Conservation (phyloP, 1,140 invertebrate species). For the Drosophila elegans region DNA sequence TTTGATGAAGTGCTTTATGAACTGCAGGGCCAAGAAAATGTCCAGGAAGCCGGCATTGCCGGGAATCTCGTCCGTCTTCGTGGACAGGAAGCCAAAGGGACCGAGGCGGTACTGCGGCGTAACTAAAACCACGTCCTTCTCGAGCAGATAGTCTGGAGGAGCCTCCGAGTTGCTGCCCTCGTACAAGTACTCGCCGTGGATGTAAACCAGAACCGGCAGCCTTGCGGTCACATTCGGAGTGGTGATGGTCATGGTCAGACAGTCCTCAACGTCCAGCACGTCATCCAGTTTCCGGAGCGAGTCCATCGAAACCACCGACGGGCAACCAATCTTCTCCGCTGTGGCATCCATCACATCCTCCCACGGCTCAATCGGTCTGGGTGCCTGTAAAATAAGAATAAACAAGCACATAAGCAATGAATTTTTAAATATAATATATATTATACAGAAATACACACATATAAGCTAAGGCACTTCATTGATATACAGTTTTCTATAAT, state of each 20-base stretch:
- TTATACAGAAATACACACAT: too few relatives aligned
- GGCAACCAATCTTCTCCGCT: constrained; percentile 86
- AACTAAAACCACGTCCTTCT: constrained; percentile 91
- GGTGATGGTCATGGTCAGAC: constrained; percentile 74
- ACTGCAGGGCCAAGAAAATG: constrained; percentile 87
- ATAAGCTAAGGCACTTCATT: too few relatives aligned
- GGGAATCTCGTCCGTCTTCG: constrained; percentile 86
- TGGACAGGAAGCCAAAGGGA: constrained; percentile 86
- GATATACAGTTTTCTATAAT: too few relatives aligned
- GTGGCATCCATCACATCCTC: constrained; percentile 86
- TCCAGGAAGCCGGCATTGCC: constrained; percentile 90
- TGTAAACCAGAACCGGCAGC: constrained; percentile 79
- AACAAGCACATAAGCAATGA: too few relatives aligned
- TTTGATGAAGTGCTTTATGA: constrained; percentile 88
- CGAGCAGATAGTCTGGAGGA: constrained; percentile 90
- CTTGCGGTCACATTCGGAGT: constrained; percentile 69
- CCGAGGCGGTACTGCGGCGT: constrained; percentile 92
- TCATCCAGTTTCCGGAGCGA: constrained; percentile 68
- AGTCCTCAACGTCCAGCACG: constrained; percentile 77
- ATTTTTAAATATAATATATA: too few relatives aligned
- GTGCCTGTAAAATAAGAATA: constrained; percentile 85
- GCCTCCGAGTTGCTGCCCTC: constrained; percentile 87
- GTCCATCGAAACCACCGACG: constrained; percentile 85
- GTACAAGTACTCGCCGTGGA: constrained; percentile 82
- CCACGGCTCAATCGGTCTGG: constrained; percentile 87